Evolutionary conservation across 1,140 invertebrate genomes (phyloP), one percentile per base, ranked within the genome.

Genomic region (Lepeophtheirus salmonis): DNA sequence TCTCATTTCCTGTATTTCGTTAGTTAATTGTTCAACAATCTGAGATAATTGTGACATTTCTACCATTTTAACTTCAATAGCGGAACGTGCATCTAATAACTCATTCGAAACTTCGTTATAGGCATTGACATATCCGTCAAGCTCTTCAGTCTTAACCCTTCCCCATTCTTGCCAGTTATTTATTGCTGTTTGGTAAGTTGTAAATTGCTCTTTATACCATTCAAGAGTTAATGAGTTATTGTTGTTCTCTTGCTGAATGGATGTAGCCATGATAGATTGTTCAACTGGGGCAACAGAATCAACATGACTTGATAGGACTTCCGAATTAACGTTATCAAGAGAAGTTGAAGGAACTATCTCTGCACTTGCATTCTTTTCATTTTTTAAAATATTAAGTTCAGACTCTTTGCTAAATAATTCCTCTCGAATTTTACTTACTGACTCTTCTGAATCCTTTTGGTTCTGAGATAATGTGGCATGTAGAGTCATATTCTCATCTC

Each of bases 101-200:
- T 52, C 50, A 52, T 20, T 52, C 16, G 20, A n/a, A n/a, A 41
- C 30, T 41, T 41, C 6, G 30, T 6, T 41, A n/a, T 41, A 41
- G 30, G 30, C 30, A n/a, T 41, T 41, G 30, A 41, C 30, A n/a
- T 41, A 41, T 12, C 18, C 16, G 18, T 16, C 25, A 3, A 54
- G 16, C 25, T 61, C 59, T 24, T 61, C 41, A 54, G 23, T n/a
- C 24, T 61, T 49, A 17, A 2, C 14, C 16, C 50, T 14, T 12
- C 50, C 51, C 59, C 59, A 61, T 2, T 13, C 51, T 21, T 61
- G 59, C 59, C 59, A 61, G 17, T 61, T 20, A 2, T 22, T 50
- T n/a, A 61, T 61, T 48, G 57, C 57, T 22, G 24, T 17, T 21
- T 60, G 30, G 13, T 60, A 51, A 18, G 17, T 20, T 2, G n/a